Percentiles rank a stretch among this genome's conserved stretches.
phyloP scores from a whole-genome alignment of 2,888 invertebrate species.

The Cantharis lateralis region DNA sequence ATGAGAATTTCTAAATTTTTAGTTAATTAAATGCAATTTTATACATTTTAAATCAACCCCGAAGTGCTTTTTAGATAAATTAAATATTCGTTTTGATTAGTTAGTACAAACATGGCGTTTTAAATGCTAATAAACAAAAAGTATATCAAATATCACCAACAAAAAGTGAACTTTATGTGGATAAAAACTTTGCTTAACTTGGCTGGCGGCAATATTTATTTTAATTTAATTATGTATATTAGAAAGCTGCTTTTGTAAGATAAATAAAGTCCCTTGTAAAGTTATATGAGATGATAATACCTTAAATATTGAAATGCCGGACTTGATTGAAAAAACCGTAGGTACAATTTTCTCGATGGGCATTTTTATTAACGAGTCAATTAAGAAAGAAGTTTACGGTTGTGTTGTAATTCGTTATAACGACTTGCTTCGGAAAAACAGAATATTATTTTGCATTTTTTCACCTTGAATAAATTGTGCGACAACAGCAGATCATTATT shows the following conservation, averaged over 20 bases:
- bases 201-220: not conserved
- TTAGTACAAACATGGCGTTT: not conserved
- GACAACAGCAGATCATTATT: constrained; percentile 24
- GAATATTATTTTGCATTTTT: constrained; percentile 8
- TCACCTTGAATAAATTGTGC: not conserved
- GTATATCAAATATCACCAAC: not conserved
- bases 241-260: not conserved
- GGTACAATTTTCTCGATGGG: not conserved
- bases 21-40: not conserved
- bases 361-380: not conserved
- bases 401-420: constrained; percentile 5
- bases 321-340: not conserved
- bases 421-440: constrained; percentile 17
- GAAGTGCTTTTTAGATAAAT: not conserved
- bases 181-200: not conserved
- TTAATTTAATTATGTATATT: not conserved
- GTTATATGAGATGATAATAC: not conserved
- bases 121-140: constrained; percentile 1
- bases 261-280: not conserved
- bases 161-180: not conserved
- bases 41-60: not conserved
- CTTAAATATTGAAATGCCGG: not conserved
- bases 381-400: not conserved
- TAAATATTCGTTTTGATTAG: constrained; percentile 2
- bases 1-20: not conserved